Percentiles rank a stretch among this genome's conserved stretches.
These are phyloP conservation scores for Antennarius striatus DNA, from an alignment of 2,113 vertebrate genomes.

Conservation along the genomic window DNA sequence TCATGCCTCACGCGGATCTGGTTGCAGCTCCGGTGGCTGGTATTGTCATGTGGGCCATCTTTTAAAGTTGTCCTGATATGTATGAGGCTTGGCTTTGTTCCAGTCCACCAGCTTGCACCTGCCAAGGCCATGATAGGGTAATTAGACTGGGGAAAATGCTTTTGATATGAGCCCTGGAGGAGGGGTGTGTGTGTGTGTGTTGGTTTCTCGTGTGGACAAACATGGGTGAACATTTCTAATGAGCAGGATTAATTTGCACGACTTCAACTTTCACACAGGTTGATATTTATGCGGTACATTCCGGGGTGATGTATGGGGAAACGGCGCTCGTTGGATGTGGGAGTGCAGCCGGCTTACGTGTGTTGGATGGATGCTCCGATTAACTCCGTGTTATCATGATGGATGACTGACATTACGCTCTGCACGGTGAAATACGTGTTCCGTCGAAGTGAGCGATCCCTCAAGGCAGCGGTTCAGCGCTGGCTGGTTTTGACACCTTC, in stretches of 20 bases:
- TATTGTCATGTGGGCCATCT: constrained; percentile 58
- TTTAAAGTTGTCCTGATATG: constrained; percentile 62
- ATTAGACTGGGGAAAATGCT: constrained; percentile 46
- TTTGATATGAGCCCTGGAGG: constrained; percentile 48
- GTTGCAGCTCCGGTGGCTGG: constrained; percentile 49
- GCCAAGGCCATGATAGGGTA: constrained; percentile 47
- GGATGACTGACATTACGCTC: constrained; percentile 23
- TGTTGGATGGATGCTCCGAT: constrained; percentile 20
- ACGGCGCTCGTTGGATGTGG: background rate
- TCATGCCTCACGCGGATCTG: constrained; percentile 40
- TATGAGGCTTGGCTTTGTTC: constrained; percentile 67
- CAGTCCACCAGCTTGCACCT: constrained; percentile 56
- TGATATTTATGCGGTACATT: no score
- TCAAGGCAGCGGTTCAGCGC: constrained; percentile 20
- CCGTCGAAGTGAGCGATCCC: constrained; percentile 34
- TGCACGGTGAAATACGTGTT: constrained; percentile 27
- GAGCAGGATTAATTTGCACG: background rate
- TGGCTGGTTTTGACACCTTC: constrained; percentile 42
- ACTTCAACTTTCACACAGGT: background rate
- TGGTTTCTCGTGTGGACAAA: background rate
- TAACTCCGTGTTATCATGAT: constrained; percentile 27
- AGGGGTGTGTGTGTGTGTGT: background rate
- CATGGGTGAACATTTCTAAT: background rate
- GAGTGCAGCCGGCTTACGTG: background rate
- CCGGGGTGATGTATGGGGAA: background rate